Evolutionary conservation across 2,113 vertebrate species (phyloP), one percentile per base, ranked within the genome.

Genomic region (Anolis carolinensis): DNA sequence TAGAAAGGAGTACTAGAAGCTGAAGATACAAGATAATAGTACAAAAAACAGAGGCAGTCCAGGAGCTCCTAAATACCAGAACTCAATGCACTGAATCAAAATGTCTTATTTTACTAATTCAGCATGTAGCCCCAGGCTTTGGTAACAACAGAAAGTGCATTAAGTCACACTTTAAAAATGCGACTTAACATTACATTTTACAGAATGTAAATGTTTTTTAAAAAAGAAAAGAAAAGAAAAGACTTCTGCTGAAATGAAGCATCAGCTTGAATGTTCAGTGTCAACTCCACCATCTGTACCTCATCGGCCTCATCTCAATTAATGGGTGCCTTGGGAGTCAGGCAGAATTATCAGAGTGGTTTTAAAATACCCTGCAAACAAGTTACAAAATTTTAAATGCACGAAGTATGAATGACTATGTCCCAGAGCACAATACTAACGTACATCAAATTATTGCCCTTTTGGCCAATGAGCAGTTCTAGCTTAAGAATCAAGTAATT

Each of bases 341-440:
- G 21, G 1, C 73, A 62, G 50, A 88, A 92, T 65, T 82, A 83
- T 44, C 71, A 68, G 67, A 74, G 34, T 83, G 25, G n/a, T 77
- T 88, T 88, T 92, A 86, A 84, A 90, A 59, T 44, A 59, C 78
- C 83, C 83, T 34, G 23, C 81, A 84, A 84, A 87, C 76, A 85
- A 75, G 52, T 90, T 78, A 86, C 87, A 9, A 21, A 83, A 83
- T 83, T 2, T 79, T 85, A 90, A 88, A 84, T 3, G 25, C 39
- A 81, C 39, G 85, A 89, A 85, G 8, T 32, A 65, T 50, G 80
- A 86, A 84, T 5, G 78, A 86, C 68, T 68, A 13, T 70, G 1
- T n/a, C 76, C 71, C 1, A 76, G 48, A 80, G 77, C 50, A 39
- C 55, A 67, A 65, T 23, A 44, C 65, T 73, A 71, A 85, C 62